Evolutionary conservation across 2,888 invertebrate species (phyloP).

Genomic region (Drosophila prolongata): DNA sequence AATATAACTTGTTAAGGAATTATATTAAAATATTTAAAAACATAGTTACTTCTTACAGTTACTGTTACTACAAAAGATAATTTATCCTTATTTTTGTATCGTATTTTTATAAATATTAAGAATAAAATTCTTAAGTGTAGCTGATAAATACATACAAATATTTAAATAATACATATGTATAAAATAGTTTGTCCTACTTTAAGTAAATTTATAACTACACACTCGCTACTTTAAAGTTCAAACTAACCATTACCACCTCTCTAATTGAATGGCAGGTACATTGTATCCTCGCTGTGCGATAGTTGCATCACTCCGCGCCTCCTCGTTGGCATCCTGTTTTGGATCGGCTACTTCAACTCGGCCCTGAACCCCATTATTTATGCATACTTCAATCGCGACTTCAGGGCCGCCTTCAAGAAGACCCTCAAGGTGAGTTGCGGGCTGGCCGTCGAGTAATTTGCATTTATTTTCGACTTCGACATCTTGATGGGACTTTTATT

Average conservation of each 20-base stretch:
- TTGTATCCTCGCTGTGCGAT: constrained; percentile 91
- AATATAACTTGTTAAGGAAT: too few species aligned
- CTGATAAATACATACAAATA: too few species aligned
- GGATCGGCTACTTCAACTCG: constrained; percentile 99
- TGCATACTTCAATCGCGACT: constrained; percentile 98
- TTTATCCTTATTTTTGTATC: too few species aligned
- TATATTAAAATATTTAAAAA: too few species aligned
- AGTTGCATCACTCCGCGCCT: constrained; percentile 93
- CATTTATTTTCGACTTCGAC: constrained; percentile 24
- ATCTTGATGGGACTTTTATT: constrained; percentile 39
- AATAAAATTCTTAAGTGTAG: too few species aligned
- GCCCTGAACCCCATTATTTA: constrained; percentile 98
- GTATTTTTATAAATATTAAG: too few species aligned
- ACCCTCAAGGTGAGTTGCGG: constrained; percentile 87
- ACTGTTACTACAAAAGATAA: too few species aligned
- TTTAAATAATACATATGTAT: too few species aligned
- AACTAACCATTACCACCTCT: neutral
- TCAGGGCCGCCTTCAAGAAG: constrained; percentile 96
- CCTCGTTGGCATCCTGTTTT: constrained; percentile 95
- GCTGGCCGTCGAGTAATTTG: constrained; percentile 19
- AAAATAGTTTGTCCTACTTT: too few species aligned
- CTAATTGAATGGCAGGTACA: constrained; percentile 88
- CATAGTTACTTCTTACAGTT: too few species aligned
- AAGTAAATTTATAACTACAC: too few species aligned
- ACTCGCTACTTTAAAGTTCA: neutral